A percentile compares a stretch with the other conserved stretches of the same genome.
Evolutionary conservation across 2,888 invertebrate genomes (phyloP).

Genomic region (Anodontia alba): DNA sequence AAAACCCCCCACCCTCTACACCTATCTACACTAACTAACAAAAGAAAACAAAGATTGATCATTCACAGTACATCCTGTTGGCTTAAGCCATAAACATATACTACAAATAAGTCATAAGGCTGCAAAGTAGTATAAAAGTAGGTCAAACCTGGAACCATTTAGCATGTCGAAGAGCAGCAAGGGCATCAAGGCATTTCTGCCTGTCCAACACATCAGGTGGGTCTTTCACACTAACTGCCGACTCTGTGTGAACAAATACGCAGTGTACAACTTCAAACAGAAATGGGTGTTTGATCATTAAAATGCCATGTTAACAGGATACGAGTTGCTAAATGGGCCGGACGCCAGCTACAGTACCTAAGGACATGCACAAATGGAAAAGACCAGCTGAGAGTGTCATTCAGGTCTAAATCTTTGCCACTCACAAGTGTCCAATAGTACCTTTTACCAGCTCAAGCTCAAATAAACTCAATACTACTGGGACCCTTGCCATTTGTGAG

Average conservation of each 20-base stretch:
- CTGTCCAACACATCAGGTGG: constrained; percentile 97
- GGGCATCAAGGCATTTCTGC: constrained; percentile 99
- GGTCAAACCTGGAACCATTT: constrained; percentile 99
- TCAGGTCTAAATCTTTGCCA: no score
- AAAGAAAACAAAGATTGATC: constrained; percentile 56
- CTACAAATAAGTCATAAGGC: constrained; percentile 74
- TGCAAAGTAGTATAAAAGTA: constrained; percentile 81
- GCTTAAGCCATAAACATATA: neutral
- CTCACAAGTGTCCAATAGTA: no score
- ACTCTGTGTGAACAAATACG: constrained; percentile 69
- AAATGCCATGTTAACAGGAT: constrained; percentile 25
- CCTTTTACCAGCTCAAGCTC: no score
- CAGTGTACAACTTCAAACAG: constrained; percentile 52
- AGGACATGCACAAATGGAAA: no score
- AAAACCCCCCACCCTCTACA: neutral
- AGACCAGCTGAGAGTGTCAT: no score
- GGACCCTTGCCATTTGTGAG: neutral
- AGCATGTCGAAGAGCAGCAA: constrained; percentile 99
- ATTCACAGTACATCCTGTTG: constrained; percentile 41
- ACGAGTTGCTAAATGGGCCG: neutral
- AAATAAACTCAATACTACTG: neutral
- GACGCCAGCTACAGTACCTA: no score
- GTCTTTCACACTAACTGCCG: constrained; percentile 87
- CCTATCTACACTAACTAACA: neutral
- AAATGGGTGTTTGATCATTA: constrained; percentile 85